phyloP scores from a whole-genome alignment of 2,888 invertebrate genomes.

The Agrotis puta region DNA sequence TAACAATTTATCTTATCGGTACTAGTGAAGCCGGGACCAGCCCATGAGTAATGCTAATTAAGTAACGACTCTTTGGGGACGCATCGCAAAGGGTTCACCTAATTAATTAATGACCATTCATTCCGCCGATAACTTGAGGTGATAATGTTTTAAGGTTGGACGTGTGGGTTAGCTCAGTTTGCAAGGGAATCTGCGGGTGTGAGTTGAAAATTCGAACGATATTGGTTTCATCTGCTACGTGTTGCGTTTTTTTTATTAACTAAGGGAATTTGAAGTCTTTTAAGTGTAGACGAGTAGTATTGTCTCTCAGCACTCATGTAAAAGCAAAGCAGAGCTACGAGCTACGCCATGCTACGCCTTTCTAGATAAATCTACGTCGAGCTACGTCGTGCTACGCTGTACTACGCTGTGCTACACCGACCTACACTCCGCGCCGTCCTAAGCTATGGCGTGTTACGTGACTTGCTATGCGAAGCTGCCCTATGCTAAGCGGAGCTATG shows the following conservation, averaged over 20 bases:
- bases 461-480: not conserved
- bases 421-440: not conserved
- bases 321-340: not conserved
- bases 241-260: no score
- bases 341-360: not conserved
- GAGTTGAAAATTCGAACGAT: no score
- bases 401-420: not conserved
- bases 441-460: not conserved
- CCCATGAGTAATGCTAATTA: slow-evolving; percentile 86
- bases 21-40: slow-evolving; percentile 67
- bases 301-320: no score
- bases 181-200: not conserved
- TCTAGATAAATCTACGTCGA: not conserved
- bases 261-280: no score
- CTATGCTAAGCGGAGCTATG: not conserved
- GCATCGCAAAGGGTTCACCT: slow-evolving; percentile 85
- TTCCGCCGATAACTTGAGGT: slow-evolving; percentile 80
- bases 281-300: no score
- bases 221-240: no score
- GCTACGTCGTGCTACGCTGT: not conserved
- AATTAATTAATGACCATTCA: slow-evolving; percentile 90
- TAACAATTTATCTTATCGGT: slow-evolving; percentile 60
- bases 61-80: slow-evolving; percentile 87
- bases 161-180: slow-evolving; percentile 25
- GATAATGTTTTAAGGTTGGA: slow-evolving; percentile 67